Percentiles rank a stretch among this genome's conserved stretches.
Evolutionary conservation across 2,797 vertebrate species (phyloP).

Genomic region (Acanthis flammea): DNA sequence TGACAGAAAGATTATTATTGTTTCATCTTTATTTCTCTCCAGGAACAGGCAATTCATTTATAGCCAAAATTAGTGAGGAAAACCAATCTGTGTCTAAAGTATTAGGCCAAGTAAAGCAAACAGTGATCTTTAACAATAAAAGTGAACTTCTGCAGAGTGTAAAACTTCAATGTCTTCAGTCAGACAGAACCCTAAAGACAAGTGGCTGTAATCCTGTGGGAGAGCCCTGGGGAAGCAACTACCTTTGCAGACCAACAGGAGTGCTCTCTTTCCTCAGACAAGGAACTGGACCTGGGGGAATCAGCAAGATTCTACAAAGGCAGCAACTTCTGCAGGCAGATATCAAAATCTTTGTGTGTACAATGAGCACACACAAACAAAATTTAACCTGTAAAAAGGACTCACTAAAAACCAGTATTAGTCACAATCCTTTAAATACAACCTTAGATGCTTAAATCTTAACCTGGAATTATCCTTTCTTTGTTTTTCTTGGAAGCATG

Average conservation of each 20-base stretch:
- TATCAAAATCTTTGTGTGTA: neutral
- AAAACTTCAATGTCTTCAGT: neutral
- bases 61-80: neutral
- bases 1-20: neutral
- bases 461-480: neutral
- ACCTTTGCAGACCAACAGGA: neutral
- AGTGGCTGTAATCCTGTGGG: neutral
- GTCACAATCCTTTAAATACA: neutral
- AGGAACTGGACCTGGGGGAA: neutral
- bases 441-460: neutral
- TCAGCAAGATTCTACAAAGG: neutral
- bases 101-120: neutral
- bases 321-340: neutral
- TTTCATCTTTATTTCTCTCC: conserved; percentile 1
- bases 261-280: neutral
- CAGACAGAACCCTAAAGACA: neutral
- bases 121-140: neutral
- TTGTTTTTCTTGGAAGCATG: neutral
- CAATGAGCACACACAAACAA: neutral
- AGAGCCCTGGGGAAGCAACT: neutral
- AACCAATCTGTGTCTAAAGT: neutral
- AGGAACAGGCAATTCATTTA: neutral
- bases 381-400: neutral
- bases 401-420: neutral
- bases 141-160: neutral